Evolutionary conservation across 1,140 invertebrate genomes (phyloP).

Genomic region (Bombus breviceps): DNA sequence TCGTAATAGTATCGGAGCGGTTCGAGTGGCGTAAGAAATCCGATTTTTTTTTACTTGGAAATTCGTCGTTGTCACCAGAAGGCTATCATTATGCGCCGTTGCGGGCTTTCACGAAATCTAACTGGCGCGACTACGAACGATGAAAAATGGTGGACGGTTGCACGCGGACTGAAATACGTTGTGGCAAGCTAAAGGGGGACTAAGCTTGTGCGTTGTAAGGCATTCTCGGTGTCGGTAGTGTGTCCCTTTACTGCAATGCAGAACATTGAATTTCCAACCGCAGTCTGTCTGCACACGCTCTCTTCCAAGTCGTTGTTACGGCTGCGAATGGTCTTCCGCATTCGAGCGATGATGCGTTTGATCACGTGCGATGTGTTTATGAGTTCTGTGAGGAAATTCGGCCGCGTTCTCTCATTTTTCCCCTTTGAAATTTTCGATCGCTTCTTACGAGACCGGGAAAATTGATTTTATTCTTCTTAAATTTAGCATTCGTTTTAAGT

Average conservation of each 20-base stretch:
- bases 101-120: constrained; percentile 37
- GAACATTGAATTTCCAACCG: constrained; percentile 58
- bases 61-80: constrained; percentile 28
- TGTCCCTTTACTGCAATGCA: constrained; percentile 59
- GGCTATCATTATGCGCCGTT: constrained; percentile 49
- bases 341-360: not conserved
- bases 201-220: constrained; percentile 48
- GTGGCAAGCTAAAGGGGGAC: constrained; percentile 45
- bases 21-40: not conserved
- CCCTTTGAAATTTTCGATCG: not conserved
- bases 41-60: constrained; percentile 34
- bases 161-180: constrained; percentile 56
- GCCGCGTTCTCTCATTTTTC: not conserved
- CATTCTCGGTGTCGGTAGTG: constrained; percentile 35
- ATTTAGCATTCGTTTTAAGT: not conserved
- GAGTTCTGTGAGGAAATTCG: not conserved
- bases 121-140: constrained; percentile 17
- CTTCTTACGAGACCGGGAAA: not conserved
- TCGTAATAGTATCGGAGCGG: not conserved
- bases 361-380: not conserved
- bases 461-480: not conserved
- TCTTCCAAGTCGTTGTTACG: not conserved
- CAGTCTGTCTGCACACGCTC: constrained; percentile 3
- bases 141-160: constrained; percentile 57
- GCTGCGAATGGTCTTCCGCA: constrained; percentile 1